Base-by-base conservation (phyloP, 2,113 vertebrate species). In the Canis aureus region DNA sequence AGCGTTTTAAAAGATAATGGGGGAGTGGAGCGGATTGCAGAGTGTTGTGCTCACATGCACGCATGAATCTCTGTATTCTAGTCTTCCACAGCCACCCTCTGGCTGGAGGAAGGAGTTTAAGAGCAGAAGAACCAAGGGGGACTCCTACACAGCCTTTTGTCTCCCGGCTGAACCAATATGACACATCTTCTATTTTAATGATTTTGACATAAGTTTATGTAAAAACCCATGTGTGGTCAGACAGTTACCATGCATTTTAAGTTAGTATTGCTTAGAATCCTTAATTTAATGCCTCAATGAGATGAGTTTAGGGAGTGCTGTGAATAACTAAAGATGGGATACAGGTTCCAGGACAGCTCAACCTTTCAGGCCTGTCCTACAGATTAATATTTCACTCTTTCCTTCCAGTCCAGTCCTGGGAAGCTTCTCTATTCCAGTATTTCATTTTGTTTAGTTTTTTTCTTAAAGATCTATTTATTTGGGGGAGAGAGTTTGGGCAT, bases 81-180 rank as follows among this genome's bases (percentile, higher is more conserved):
- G 84, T 94, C n/a, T 81, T 94, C 81, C 35, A 32, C 67, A 43
- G 66, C 69, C 90, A 7, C 91, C 59, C 76, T 94, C 64, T 11
- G 8, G 88, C 51, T 35, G 92, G 84, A 96, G 93, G 97, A 91
- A 94, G 91, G 96, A 92, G 78, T 76, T 88, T 69, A 35, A 49
- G 38, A 29, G 2, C 20, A 51, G 89, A 97, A 88, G 60, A 60
- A 23, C 83, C 32, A 22, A 19, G 91, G 0, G 64, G 22, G 0
- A 0, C 64, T 53, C 89, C 95, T 95, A 64, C 20, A 83, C 25
- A 43, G 51, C 93, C 94, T 78, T 32, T 93, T 98, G 5, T 93
- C 55, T 69, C n/a, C 84, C 5, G 97, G 86, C 92, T 94, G 74
- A 94, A 53, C 78, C 0, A 78, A 81, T 0, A 1, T 38, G 62